Conservation (phyloP, 1,140 invertebrate species). For the Atta cephalotes region DNA sequence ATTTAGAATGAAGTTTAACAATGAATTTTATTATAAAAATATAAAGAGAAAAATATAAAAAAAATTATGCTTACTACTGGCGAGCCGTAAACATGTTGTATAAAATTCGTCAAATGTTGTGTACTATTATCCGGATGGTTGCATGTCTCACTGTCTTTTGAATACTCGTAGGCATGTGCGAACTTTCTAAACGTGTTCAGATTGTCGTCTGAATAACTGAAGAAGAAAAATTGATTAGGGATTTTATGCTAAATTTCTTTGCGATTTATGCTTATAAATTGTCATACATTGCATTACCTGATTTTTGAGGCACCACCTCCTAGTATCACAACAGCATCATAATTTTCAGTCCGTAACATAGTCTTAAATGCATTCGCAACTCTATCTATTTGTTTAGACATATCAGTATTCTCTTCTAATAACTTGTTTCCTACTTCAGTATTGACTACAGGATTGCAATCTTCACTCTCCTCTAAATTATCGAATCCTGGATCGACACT, state of each 20-base stretch:
- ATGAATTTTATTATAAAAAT: neutral
- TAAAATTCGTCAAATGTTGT: constrained; percentile 77
- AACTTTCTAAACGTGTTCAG: constrained; percentile 86
- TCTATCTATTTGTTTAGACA: constrained; percentile 80
- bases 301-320: constrained; percentile 88
- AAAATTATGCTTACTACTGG: constrained; percentile 79
- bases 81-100: constrained; percentile 77
- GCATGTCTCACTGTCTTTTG: constrained; percentile 77
- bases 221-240: constrained; percentile 70
- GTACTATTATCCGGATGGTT: constrained; percentile 72
- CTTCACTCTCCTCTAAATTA: constrained; percentile 81
- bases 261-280: neutral
- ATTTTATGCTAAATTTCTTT: neutral
- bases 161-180: constrained; percentile 81
- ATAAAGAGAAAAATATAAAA: neutral
- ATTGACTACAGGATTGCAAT: constrained; percentile 85
- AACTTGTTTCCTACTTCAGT: constrained; percentile 88
- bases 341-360: constrained; percentile 87
- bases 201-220: constrained; percentile 81
- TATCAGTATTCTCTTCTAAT: constrained; percentile 83
- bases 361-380: constrained; percentile 88
- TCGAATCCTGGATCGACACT: constrained; percentile 88
- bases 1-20: neutral
- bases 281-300: constrained; percentile 81
- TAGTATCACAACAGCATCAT: constrained; percentile 89